Evolutionary conservation across 2,888 invertebrate species (phyloP).

Genomic region (Hemaris fuciformis): DNA sequence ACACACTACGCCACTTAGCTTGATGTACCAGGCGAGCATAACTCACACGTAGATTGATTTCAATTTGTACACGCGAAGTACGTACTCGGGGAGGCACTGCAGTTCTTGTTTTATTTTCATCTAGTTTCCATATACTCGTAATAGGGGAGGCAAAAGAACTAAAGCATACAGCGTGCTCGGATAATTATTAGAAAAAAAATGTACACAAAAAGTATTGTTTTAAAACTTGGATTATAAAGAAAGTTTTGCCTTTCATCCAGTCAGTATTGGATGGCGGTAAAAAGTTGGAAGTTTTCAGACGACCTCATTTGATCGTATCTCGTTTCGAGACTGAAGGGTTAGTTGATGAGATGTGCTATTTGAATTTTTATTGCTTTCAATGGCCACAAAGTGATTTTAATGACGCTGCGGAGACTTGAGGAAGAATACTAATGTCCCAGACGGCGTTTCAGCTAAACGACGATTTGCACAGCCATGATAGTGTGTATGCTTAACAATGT

Average conservation of each 20-base stretch:
- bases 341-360: conserved; percentile 21
- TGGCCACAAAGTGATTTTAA: conserved; percentile 31
- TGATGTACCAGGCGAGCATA: conserved; percentile 36
- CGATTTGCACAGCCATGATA: neutral
- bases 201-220: neutral
- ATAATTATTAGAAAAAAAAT: neutral
- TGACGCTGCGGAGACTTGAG: conserved; percentile 16
- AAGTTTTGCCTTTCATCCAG: neutral
- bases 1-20: conserved; percentile 18
- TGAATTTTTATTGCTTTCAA: conserved; percentile 30
- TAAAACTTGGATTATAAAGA: neutral
- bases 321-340: neutral
- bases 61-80: conserved; percentile 20
- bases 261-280: neutral
- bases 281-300: neutral
- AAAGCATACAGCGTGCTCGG: neutral
- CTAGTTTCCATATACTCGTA: conserved; percentile 2
- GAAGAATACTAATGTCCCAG: conserved; percentile 31
- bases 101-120: neutral
- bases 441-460: neutral
- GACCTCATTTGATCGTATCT: conserved; percentile 9
- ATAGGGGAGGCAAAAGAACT: conserved; percentile 1
- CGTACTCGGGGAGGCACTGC: conserved; percentile 1
- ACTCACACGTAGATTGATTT: conserved; percentile 23
- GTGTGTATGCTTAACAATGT: too few species aligned